These are phyloP conservation scores for Brachionus asplanchnoidis DNA, from an alignment of 1,140 invertebrate genomes.

Conservation along the genomic window DNA sequence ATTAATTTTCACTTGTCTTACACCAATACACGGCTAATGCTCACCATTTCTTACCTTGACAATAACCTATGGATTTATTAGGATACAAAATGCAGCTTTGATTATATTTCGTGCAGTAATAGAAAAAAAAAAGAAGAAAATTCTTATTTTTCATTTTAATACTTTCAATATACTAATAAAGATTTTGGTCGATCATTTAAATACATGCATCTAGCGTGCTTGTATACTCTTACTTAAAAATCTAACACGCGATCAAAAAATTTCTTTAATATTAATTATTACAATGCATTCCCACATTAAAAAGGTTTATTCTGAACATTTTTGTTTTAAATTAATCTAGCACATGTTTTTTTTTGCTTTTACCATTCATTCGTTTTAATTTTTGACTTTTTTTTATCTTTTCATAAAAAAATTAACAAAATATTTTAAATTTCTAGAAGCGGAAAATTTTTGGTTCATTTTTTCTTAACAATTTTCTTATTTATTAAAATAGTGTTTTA, in stretches of 20 bases:
- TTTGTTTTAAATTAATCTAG: neutral
- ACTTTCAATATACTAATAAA: neutral
- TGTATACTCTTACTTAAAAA: neutral
- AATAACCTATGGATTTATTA: neutral
- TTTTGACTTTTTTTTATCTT: neutral
- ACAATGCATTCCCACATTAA: neutral
- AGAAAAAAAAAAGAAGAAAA: neutral
- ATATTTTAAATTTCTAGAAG: neutral
- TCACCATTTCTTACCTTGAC: neutral
- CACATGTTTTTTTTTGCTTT: neutral
- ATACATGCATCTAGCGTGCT: neutral
- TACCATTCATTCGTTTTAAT: neutral
- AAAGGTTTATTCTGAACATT: neutral
- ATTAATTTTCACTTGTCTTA: neutral
- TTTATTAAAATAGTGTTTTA: no score
- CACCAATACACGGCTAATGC: neutral
- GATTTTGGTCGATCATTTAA: neutral
- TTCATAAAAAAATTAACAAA: neutral
- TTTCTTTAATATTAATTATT: neutral
- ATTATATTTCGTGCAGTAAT: neutral
- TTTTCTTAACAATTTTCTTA: no score
- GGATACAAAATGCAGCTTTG: neutral
- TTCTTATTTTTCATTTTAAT: neutral
- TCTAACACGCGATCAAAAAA: neutral
- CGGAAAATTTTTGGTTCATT: no score